Evolutionary conservation across 2,113 vertebrate species (phyloP).

Genomic region (Struthidea cinerea): DNA sequence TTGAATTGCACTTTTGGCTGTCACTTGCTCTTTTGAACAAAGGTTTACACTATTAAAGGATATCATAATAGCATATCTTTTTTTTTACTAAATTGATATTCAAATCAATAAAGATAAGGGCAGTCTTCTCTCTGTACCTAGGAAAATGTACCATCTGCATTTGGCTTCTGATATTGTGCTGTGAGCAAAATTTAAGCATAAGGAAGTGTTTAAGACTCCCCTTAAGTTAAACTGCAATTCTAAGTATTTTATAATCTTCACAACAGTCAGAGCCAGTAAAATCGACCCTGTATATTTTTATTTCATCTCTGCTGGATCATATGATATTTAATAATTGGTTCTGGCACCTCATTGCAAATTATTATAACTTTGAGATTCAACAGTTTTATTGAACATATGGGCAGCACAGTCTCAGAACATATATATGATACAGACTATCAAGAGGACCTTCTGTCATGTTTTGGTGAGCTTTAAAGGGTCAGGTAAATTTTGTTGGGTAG

Average conservation of each 20-base stretch:
- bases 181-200: slow-evolving; percentile 75
- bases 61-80: slow-evolving; percentile 64
- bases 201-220: slow-evolving; percentile 74
- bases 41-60: slow-evolving; percentile 64
- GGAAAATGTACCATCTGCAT: slow-evolving; percentile 74
- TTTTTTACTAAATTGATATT: slow-evolving; percentile 54
- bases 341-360: slow-evolving; percentile 82
- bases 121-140: slow-evolving; percentile 68
- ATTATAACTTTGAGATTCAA: slow-evolving; percentile 83
- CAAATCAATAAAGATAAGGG: slow-evolving; percentile 67
- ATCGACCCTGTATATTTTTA: slow-evolving; percentile 83
- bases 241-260: slow-evolving; percentile 73
- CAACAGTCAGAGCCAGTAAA: slow-evolving; percentile 77
- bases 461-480: slow-evolving; percentile 80
- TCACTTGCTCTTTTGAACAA: slow-evolving; percentile 75
- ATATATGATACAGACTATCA: slow-evolving; percentile 77
- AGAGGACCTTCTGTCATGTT: slow-evolving; percentile 83
- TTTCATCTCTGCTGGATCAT: slow-evolving; percentile 82
- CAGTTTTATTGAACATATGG: slow-evolving; percentile 84
- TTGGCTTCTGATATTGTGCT: slow-evolving; percentile 69
- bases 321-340: slow-evolving; percentile 86
- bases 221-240: slow-evolving; percentile 71
- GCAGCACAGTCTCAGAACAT: slow-evolving; percentile 74
- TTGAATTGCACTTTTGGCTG: slow-evolving; percentile 73
- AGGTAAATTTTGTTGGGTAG: slow-evolving; percentile 79